phyloP scores from a whole-genome alignment of 2,113 vertebrate genomes.

The Pungitius pungitius region DNA sequence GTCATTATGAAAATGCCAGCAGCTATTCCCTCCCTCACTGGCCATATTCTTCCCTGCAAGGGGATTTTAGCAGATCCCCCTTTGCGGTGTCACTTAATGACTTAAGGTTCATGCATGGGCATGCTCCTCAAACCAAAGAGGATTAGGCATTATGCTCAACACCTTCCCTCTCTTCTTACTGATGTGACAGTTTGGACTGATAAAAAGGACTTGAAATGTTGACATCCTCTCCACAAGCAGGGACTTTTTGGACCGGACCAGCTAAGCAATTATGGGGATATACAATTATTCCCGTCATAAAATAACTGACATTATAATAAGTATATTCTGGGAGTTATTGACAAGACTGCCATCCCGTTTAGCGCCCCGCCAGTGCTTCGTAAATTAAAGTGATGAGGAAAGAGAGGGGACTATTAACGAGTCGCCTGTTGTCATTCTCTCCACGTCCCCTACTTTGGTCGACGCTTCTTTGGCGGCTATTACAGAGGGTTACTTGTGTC shows the following conservation, averaged over 20 bases:
- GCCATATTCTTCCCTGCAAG: slow-evolving; percentile 35
- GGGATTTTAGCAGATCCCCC: slow-evolving; percentile 31
- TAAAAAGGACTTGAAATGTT: slow-evolving; percentile 50
- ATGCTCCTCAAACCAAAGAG: slow-evolving; percentile 37
- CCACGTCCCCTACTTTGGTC: slow-evolving; percentile 58
- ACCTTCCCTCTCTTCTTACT: slow-evolving; percentile 48
- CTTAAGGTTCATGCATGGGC: slow-evolving; percentile 55
- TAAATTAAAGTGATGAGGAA: slow-evolving; percentile 31
- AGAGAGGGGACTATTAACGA: slow-evolving; percentile 15
- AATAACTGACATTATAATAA: slow-evolving; percentile 41
- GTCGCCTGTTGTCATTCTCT: slow-evolving; percentile 55
- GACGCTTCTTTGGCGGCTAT: slow-evolving; percentile 65
- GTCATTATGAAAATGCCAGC: slow-evolving; percentile 67
- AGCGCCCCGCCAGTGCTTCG: slow-evolving; percentile 24
- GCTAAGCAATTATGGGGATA: slow-evolving; percentile 23
- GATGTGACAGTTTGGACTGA: slow-evolving; percentile 60
- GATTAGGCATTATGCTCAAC: slow-evolving; percentile 51
- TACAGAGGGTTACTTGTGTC: slow-evolving; percentile 82
- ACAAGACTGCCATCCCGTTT: slow-evolving; percentile 32
- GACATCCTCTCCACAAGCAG: slow-evolving; percentile 26
- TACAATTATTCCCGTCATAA: slow-evolving; percentile 40
- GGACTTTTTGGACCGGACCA: slow-evolving; percentile 19
- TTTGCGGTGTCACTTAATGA: slow-evolving; percentile 65
- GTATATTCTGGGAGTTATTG: slow-evolving; percentile 47
- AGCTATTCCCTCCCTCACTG: slow-evolving; percentile 56